Percentiles rank a stretch among this genome's conserved stretches.
These are phyloP conservation scores for Halichoerus grypus DNA, from an alignment of 2,113 vertebrate genomes.

Conservation along the genomic window DNA sequence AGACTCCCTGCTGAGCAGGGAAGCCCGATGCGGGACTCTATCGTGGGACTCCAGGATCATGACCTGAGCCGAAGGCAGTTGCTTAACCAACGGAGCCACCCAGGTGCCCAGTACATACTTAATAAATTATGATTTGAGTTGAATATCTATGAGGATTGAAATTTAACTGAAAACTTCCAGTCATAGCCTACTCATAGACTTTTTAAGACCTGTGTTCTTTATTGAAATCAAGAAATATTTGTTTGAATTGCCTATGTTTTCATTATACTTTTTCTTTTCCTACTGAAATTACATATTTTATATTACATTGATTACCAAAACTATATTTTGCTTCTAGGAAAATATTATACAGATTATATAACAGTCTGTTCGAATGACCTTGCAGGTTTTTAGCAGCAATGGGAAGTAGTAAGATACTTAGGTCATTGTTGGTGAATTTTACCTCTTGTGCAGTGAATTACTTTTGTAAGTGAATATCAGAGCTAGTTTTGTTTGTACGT, in stretches of 20 bases:
- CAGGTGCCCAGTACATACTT: background rate
- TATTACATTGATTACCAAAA: background rate
- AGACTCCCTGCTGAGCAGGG: too few relatives aligned
- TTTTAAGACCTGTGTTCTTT: background rate
- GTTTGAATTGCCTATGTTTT: background rate
- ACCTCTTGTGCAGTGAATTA: background rate
- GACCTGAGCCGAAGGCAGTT: too few relatives aligned
- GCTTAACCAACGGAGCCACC: too few relatives aligned
- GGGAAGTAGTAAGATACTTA: background rate
- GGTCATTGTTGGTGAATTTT: constrained; percentile 18
- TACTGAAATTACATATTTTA: background rate
- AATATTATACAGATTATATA: background rate
- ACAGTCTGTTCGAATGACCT: background rate
- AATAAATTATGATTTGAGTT: background rate
- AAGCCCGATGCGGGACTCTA: too few relatives aligned
- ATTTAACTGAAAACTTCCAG: background rate
- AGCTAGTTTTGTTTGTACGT: constrained; percentile 36
- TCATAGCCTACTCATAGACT: background rate
- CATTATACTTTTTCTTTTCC: background rate
- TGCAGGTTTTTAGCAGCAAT: constrained; percentile 10
- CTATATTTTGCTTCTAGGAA: background rate
- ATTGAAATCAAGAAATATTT: background rate
- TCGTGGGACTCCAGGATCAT: too few relatives aligned
- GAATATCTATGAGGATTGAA: background rate
- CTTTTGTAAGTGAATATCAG: background rate